Evolutionary conservation across 2,888 invertebrate species (phyloP).

Genomic region (Flabesymbios commensalis): DNA sequence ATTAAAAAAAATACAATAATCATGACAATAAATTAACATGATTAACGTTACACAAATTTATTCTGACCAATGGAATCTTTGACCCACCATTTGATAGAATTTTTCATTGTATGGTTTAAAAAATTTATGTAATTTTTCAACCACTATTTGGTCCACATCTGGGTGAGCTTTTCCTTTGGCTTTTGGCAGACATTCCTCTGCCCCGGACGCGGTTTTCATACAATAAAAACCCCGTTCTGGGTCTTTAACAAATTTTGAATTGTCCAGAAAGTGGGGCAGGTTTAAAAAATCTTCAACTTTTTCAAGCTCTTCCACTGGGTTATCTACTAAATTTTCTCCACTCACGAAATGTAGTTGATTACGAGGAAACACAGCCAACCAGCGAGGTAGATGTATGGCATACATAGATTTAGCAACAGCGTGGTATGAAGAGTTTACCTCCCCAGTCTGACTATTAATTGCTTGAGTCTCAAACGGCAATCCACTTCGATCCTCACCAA

Average conservation of each 20-base stretch:
- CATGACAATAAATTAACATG: too few relatives aligned
- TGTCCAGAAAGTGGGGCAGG: slow-evolving; percentile 44
- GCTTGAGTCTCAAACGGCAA: not conserved
- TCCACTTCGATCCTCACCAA: not conserved
- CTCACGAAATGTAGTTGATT: slow-evolving; percentile 93
- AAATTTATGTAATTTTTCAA: slow-evolving; percentile 44
- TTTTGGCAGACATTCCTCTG: slow-evolving; percentile 78
- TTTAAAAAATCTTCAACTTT: slow-evolving; percentile 55
- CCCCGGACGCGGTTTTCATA: slow-evolving; percentile 45
- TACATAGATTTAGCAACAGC: slow-evolving; percentile 61
- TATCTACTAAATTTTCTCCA: slow-evolving; percentile 54
- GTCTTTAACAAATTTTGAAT: slow-evolving; percentile 93
- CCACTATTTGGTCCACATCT: slow-evolving; percentile 74
- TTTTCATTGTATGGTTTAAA: slow-evolving; percentile 50
- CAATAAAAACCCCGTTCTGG: slow-evolving; percentile 96
- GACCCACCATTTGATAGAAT: slow-evolving; percentile 80
- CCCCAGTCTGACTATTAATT: not conserved
- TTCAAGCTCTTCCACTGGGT: slow-evolving; percentile 52
- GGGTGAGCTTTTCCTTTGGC: slow-evolving; percentile 86
- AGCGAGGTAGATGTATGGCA: slow-evolving; percentile 77
- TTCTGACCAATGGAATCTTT: slow-evolving; percentile 81
- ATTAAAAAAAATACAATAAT: too few relatives aligned
- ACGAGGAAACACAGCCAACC: slow-evolving; percentile 90
- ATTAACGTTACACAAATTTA: too few relatives aligned
- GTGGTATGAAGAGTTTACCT: not conserved